Base-by-base conservation (phyloP, 2,113 vertebrate species). In the Semnornis frantzii region DNA sequence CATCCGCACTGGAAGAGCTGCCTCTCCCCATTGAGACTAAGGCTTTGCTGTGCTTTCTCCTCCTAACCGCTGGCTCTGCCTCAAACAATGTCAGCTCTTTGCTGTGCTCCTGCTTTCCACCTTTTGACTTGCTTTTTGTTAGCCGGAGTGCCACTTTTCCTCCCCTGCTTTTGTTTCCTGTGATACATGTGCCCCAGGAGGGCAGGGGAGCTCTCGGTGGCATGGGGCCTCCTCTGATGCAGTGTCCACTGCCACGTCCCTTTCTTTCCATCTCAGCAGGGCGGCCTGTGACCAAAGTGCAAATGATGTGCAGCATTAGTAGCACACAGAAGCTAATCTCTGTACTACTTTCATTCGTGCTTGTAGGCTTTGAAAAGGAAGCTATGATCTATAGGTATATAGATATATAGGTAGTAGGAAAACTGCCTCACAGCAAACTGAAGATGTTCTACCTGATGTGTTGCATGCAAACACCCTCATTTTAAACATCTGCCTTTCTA, bases 341-440 rank as follows among this genome's bases (percentile, higher is more conserved):
- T 66, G 71, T 4, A 1, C 52, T 46, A 39, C 3, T 12, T 42
- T 11, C 6, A 1, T 46, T 57, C 60, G 59, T 70, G 59, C 58
- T 74, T 6, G 1, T 2, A 2, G 15, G 46, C 82, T 91, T 80
- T 66, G 84, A 87, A 93, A 91, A 89, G 92, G 89, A 96, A 93
- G 82, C 85, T 31, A 24, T 1, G 1, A 1, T 57, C 82, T 95
- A 70, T 87, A n/a, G n/a, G n/a, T n/a, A n/a, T n/a, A n/a, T n/a
- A n/a, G n/a, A n/a, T n/a, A 66, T 57, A 87, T 72, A 94, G 84
- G 55, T 20, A 19, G 81, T 64, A 68, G 92, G 87, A 94, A 93
- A 92, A 78, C 50, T 54, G 65, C 39, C 69, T 92, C 24, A 25
- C 9, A n/a, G 68, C 55, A 64, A 19, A 82, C 2, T 17, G 37